Percentiles rank a stretch among this genome's conserved stretches.
Evolutionary conservation across 2,113 vertebrate genomes (phyloP).

Genomic region (Phoxinus phoxinus): DNA sequence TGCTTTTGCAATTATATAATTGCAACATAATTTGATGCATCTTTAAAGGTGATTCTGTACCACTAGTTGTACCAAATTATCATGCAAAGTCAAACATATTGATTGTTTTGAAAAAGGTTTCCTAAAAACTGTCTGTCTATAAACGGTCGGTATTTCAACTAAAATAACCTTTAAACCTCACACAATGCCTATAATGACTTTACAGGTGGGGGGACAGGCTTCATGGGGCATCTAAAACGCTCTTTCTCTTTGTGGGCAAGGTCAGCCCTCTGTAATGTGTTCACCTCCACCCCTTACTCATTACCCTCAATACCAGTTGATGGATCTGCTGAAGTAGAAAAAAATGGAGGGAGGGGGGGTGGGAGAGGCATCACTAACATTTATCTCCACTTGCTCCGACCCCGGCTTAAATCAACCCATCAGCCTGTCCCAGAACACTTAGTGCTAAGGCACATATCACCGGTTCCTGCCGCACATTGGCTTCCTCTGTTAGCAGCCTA

Average conservation of each 20-base stretch:
- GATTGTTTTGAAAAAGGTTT: neutral
- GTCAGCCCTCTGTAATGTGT: conserved; percentile 58
- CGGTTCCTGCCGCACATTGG: conserved; percentile 55
- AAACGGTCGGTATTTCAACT: neutral
- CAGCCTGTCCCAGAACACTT: conserved; percentile 67
- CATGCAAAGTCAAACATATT: neutral
- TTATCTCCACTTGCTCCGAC: conserved; percentile 55
- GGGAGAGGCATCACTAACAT: conserved; percentile 56
- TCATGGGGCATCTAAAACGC: conserved; percentile 5
- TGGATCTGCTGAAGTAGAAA: conserved; percentile 58
- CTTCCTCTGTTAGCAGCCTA: conserved; percentile 56
- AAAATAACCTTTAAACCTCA: neutral
- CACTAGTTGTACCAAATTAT: neutral
- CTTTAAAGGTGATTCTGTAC: neutral
- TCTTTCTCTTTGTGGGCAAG: conserved; percentile 53
- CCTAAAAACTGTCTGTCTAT: neutral
- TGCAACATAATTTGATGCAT: neutral
- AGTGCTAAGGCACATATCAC: conserved; percentile 62
- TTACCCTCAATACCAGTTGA: conserved; percentile 62
- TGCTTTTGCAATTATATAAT: neutral
- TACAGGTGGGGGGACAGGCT: conserved; percentile 22
- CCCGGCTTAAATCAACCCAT: conserved; percentile 65
- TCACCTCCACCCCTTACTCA: conserved; percentile 63
- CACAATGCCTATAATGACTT: neutral
- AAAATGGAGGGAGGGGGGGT: neutral